Percentiles rank a stretch among this genome's conserved stretches.
Conservation (phyloP, 1,140 invertebrate genomes). For the Drosophila elegans region DNA sequence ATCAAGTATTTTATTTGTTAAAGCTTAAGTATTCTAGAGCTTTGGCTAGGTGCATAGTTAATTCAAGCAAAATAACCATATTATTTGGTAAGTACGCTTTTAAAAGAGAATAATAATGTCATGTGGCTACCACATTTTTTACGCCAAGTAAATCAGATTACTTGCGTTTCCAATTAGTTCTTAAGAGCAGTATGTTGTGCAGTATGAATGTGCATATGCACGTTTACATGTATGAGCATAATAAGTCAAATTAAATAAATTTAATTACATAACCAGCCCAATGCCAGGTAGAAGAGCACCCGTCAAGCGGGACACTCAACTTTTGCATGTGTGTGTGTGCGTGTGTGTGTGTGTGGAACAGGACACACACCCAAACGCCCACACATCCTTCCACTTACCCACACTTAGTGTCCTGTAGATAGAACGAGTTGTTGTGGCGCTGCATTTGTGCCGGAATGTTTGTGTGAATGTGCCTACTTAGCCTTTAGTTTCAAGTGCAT, state of each 20-base stretch:
- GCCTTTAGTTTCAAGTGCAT: constrained; percentile 58
- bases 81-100: too few species aligned
- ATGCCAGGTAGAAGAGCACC: constrained; percentile 19
- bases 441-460: constrained; percentile 39
- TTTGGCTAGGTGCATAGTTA: too few species aligned
- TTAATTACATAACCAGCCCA: constrained; percentile 42
- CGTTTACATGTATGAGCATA: background rate
- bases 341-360: constrained; percentile 17
- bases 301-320: constrained; percentile 48
- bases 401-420: constrained; percentile 22
- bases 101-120: background rate
- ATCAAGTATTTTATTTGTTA: too few species aligned
- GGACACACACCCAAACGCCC: constrained; percentile 3
- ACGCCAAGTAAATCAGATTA: background rate
- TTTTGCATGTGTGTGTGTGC: constrained; percentile 43
- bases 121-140: background rate
- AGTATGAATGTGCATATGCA: background rate
- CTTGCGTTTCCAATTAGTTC: constrained; percentile 1
- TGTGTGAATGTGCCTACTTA: constrained; percentile 52
- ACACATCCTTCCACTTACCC: constrained; percentile 4
- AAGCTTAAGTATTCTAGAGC: too few species aligned
- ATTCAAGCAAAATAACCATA: too few species aligned
- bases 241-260: constrained; percentile 37
- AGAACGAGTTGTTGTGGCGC: constrained; percentile 44
- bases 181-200: background rate